Percentiles rank a stretch among this genome's conserved stretches.
Conservation (phyloP, 2,113 vertebrate genomes). For the Elgaria multicarinata region DNA sequence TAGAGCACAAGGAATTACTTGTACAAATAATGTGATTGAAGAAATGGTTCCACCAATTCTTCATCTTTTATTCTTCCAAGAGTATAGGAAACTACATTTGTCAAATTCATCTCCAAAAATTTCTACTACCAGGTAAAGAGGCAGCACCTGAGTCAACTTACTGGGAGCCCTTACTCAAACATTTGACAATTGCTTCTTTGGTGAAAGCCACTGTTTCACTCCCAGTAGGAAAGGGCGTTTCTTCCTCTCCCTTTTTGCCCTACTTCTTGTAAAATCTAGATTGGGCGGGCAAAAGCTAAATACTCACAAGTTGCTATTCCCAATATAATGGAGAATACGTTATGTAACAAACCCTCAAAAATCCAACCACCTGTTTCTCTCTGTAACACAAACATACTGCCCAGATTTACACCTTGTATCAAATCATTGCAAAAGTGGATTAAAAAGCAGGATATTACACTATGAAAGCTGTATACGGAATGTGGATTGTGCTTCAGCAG, state of each 20-base stretch:
- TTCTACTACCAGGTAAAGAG: neutral
- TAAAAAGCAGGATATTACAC: too few species aligned
- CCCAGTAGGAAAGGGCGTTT: neutral
- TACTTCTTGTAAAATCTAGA: neutral
- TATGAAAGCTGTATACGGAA: too few species aligned
- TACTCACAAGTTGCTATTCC: neutral
- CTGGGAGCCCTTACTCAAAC: neutral
- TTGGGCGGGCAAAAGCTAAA: neutral
- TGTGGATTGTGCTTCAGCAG: too few species aligned
- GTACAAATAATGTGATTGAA: neutral
- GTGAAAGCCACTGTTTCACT: neutral
- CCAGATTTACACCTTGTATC: neutral
- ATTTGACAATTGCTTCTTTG: neutral
- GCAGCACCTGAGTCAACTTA: neutral
- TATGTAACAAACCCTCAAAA: neutral
- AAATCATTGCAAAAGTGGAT: too few species aligned
- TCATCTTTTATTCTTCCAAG: neutral
- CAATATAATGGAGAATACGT: neutral
- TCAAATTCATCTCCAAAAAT: neutral
- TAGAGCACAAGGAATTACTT: neutral
- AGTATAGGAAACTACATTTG: neutral
- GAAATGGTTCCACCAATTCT: too few species aligned
- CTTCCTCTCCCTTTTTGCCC: neutral
- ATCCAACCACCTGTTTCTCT: conserved; percentile 19
- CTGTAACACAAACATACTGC: neutral